These are phyloP conservation scores for Smutsia gigantea DNA, from an alignment of 2,797 vertebrate genomes.

Conservation along the genomic window DNA sequence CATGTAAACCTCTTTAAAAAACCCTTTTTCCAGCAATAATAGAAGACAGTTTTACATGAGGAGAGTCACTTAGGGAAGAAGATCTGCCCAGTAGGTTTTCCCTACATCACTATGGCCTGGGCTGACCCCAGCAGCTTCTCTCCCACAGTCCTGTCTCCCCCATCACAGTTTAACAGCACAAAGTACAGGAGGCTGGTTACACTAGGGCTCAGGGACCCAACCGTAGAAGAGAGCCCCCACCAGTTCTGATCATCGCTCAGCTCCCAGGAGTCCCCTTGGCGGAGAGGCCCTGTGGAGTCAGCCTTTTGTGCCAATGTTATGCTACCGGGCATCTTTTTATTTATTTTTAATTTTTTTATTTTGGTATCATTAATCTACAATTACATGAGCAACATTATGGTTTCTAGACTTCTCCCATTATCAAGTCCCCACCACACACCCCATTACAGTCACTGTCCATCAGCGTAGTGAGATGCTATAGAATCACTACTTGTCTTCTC, in stretches of 20 bases:
- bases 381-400: too few relatives aligned
- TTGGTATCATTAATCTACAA: too few relatives aligned
- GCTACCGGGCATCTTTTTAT: neutral
- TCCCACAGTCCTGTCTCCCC: neutral
- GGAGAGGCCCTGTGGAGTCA: neutral
- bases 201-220: rapidly evolving
- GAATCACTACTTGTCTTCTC: too few relatives aligned
- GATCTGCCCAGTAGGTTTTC: neutral
- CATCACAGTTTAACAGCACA: too few relatives aligned
- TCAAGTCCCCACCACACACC: too few relatives aligned
- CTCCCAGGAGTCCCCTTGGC: neutral
- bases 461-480: too few relatives aligned
- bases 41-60: conserved; percentile 30
- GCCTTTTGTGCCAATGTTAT: neutral
- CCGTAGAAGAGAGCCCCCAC: neutral
- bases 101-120: neutral
- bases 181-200: neutral
- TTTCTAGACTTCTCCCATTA: too few relatives aligned
- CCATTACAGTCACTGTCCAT: too few relatives aligned
- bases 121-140: neutral
- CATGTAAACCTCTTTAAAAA: conserved; percentile 73
- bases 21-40: conserved; percentile 42
- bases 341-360: too few relatives aligned
- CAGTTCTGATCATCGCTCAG: neutral
- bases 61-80: conserved; percentile 47